Conservation (phyloP, 2,888 invertebrate species). For the Ornithoptera alexandrae region DNA sequence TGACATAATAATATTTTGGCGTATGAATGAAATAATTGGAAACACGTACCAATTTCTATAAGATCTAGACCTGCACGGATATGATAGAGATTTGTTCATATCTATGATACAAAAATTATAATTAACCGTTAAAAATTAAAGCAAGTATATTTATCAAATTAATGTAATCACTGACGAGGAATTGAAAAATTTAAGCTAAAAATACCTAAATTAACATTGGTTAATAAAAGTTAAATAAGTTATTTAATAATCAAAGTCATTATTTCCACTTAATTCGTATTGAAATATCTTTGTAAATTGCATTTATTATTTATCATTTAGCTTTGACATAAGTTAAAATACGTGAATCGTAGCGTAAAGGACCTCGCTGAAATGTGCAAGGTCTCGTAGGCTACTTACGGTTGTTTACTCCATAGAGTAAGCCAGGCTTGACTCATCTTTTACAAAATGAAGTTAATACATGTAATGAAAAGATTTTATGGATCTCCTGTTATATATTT, state of each 20-base stretch:
- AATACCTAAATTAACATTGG: no score
- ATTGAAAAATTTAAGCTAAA: no score
- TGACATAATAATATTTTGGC: constrained; percentile 34
- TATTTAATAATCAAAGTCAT: background rate
- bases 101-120: no score
- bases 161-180: no score
- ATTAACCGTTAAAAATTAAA: no score
- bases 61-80: background rate
- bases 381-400: constrained; percentile 5
- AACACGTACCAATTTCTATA: background rate
- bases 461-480: constrained; percentile 47
- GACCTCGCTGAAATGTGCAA: constrained; percentile 7
- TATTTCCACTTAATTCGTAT: background rate
- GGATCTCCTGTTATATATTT: constrained; percentile 41
- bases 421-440: constrained; percentile 25
- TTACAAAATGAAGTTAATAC: constrained; percentile 56
- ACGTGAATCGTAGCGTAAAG: constrained; percentile 22
- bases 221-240: no score
- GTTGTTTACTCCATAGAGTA: constrained; percentile 30
- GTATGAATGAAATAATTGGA: background rate
- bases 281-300: background rate
- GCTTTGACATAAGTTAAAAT: constrained; percentile 11
- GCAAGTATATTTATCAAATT: no score
- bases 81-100: no score
- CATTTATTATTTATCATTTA: constrained; percentile 4